A percentile compares a stretch with the other conserved stretches of the same genome.
phyloP scores from a whole-genome alignment of 2,113 vertebrate genomes.

The Nycticorax nycticorax region DNA sequence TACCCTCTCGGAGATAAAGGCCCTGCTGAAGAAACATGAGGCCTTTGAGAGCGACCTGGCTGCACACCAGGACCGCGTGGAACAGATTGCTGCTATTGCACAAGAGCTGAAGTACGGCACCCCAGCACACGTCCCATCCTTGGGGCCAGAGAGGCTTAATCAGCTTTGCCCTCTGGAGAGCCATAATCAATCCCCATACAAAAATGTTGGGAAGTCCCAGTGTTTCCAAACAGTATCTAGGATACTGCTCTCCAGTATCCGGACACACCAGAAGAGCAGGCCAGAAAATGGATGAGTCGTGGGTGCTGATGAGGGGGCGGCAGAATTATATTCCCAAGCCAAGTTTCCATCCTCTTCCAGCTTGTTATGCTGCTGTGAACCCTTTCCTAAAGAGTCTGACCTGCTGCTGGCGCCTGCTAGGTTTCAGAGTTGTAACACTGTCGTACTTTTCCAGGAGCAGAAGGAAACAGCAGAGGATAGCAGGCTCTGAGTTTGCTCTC shows the following conservation, averaged over 20 bases:
- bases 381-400: not conserved
- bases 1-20: conserved; percentile 95
- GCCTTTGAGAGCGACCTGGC: conserved; percentile 98
- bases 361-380: not conserved
- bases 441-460: not conserved
- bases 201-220: conserved; percentile 36
- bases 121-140: not conserved
- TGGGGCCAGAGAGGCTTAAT: not conserved
- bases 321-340: not conserved
- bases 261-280: not conserved
- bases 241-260: not conserved
- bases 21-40: conserved; percentile 97
- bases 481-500: not conserved
- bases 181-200: not conserved
- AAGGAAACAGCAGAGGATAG: not conserved
- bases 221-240: conserved; percentile 53
- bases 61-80: conserved; percentile 96
- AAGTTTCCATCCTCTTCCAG: conserved; percentile 8
- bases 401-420: not conserved
- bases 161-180: conserved; percentile 1
- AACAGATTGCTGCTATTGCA: conserved; percentile 97
- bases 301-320: not conserved
- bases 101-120: conserved; percentile 93
- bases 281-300: not conserved
- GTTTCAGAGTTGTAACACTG: not conserved